Evolutionary conservation across 1,140 invertebrate genomes (phyloP), one percentile per base, ranked within the genome.

Genomic region (Pinna nobilis): DNA sequence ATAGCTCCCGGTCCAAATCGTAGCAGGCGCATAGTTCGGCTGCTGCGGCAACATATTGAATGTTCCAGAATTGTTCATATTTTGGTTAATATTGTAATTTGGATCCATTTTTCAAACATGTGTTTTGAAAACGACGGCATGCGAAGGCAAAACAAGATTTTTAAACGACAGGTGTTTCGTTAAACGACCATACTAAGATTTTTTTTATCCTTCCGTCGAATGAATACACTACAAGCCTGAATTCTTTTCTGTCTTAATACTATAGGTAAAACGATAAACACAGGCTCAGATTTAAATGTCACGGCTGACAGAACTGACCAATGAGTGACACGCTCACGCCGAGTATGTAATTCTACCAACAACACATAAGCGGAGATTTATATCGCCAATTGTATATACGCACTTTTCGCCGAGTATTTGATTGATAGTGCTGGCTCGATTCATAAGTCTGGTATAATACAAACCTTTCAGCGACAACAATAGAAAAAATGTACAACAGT

Each of bases 61-160:
- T 13, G 25, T 37, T 25, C 51, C 51, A 49, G 73, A 55, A 33
- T 15, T 49, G 35, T 65, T 75, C n/a, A 75, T 20, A 47, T 51
- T 64, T 30, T 55, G 60, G 44, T 75, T 75, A 23, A 70, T 41
- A 60, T 66, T 70, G 60, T 41, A 75, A 65, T 75, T 75, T 50
- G 51, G 50, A 55, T 75, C 73, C 73, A 75, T 72, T 55, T 65
- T 59, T 18, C 39, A 59, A 70, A 65, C 67, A 70, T 60, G 50
- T 75, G 67, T 59, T 25, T 44, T 41, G 9, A 33, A 0, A 30
- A 13, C 7, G 15, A 32, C 23, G n/a, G 9, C 9, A 11, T 9
- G 9, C n/a, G n/a, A 44, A 9, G 9, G n/a, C 9, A 11, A 44
- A 44, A 44, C 39, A 9, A 44, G 9, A 44, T n/a, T n/a, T 44